Conservation (phyloP, 2,113 vertebrate species). For the Malurus melanocephalus region DNA sequence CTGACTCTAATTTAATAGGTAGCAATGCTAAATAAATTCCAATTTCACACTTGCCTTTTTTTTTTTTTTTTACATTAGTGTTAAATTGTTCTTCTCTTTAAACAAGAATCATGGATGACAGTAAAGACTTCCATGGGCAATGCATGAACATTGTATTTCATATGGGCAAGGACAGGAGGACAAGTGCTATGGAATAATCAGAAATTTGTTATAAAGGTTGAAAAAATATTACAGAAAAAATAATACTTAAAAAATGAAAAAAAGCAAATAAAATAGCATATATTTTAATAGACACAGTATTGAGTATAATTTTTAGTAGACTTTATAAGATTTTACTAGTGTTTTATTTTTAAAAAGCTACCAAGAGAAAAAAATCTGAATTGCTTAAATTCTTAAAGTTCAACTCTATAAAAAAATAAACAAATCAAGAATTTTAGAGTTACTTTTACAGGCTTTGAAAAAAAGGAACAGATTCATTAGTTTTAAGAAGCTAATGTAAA, state of each 20-base stretch:
- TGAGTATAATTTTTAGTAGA: not conserved
- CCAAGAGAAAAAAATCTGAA: not conserved
- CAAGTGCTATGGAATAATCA: not conserved
- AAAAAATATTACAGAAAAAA: not conserved
- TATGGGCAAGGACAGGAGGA: accelerated
- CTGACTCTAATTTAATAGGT: not conserved
- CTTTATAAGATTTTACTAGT: not conserved
- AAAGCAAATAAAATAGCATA: not conserved
- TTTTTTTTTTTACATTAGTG: not conserved
- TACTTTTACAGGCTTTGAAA: not conserved
- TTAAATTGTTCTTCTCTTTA: not conserved
- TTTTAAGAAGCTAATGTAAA: not conserved
- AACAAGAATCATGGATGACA: not conserved
- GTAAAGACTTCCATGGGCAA: not conserved
- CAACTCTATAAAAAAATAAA: not conserved
- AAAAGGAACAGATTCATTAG: accelerated
- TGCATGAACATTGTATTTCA: not conserved
- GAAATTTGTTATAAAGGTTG: not conserved
- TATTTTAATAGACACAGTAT: not conserved
- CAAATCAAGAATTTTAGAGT: not conserved
- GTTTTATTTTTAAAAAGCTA: not conserved
- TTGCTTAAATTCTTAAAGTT: not conserved
- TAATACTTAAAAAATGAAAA: not conserved
- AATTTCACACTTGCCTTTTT: not conserved
- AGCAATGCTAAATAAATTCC: not conserved